Evolutionary conservation across 2,797 vertebrate species (phyloP).

Genomic region (Heliangelus exortis): DNA sequence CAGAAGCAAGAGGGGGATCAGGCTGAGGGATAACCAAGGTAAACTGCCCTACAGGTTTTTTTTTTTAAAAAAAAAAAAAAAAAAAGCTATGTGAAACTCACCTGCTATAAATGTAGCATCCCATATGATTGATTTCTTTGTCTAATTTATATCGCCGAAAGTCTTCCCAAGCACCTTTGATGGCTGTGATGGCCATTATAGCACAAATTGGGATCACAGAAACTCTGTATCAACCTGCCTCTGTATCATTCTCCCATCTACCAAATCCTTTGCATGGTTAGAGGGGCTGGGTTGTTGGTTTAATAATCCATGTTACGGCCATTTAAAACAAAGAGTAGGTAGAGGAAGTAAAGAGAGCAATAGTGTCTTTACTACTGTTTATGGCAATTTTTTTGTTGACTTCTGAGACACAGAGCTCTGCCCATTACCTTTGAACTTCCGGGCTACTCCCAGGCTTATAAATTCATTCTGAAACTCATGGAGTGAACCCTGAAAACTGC

Average conservation of each 20-base stretch:
- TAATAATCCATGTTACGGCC: background rate
- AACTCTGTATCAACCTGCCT: slow-evolving; percentile 20
- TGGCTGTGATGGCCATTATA: slow-evolving; percentile 87
- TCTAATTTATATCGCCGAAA: slow-evolving; percentile 88
- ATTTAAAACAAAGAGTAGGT: background rate
- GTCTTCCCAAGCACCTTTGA: slow-evolving; percentile 94
- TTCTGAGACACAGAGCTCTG: background rate
- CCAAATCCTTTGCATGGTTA: background rate
- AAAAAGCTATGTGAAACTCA: slow-evolving; percentile 60
- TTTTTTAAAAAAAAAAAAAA: no score
- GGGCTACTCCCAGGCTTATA: slow-evolving; percentile 28
- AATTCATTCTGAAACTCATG: background rate
- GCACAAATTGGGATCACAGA: slow-evolving; percentile 87
- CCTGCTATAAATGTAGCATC: slow-evolving; percentile 89
- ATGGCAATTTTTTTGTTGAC: background rate
- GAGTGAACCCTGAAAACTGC: background rate
- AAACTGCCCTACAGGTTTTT: background rate
- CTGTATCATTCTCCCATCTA: fast-evolving
- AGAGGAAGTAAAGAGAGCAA: background rate
- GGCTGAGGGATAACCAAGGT: background rate
- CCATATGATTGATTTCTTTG: slow-evolving; percentile 86
- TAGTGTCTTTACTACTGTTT: background rate
- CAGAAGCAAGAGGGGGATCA: background rate
- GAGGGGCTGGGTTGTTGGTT: background rate
- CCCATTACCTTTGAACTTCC: slow-evolving; percentile 65